A percentile compares a stretch with the other conserved stretches of the same genome.
These are phyloP conservation scores for Zaprionus davidi DNA, from an alignment of 1,140 invertebrate genomes.

Conservation along the genomic window DNA sequence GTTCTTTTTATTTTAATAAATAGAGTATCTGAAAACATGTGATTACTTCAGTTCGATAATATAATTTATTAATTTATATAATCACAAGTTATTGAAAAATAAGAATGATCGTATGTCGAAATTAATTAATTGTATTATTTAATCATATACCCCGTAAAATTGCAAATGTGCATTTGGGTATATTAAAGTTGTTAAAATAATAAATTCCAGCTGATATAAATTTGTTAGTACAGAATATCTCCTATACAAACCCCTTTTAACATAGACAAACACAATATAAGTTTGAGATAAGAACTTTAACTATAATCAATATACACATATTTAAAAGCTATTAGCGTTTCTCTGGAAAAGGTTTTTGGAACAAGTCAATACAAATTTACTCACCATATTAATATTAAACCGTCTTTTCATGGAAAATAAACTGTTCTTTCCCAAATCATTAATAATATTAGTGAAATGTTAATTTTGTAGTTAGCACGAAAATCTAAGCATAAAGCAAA, in stretches of 20 bases:
- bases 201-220: background rate
- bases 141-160: background rate
- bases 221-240: background rate
- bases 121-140: slow-evolving; percentile 1
- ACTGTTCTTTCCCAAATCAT: background rate
- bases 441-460: background rate
- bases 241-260: background rate
- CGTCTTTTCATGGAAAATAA: background rate
- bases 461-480: background rate
- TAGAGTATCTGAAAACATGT: background rate
- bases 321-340: background rate
- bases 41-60: background rate
- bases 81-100: background rate
- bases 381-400: background rate
- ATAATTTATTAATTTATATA: background rate
- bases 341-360: background rate
- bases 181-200: background rate
- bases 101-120: slow-evolving; percentile 2
- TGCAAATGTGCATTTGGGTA: background rate
- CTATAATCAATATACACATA: background rate
- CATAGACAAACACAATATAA: background rate
- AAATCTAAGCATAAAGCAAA: background rate
- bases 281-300: background rate
- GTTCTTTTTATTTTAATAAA: too few relatives aligned
- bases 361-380: background rate